Evolutionary conservation across 2,797 vertebrate genomes (phyloP), one percentile per base, ranked within the genome.

Genomic region (Gouania willdenowi): DNA sequence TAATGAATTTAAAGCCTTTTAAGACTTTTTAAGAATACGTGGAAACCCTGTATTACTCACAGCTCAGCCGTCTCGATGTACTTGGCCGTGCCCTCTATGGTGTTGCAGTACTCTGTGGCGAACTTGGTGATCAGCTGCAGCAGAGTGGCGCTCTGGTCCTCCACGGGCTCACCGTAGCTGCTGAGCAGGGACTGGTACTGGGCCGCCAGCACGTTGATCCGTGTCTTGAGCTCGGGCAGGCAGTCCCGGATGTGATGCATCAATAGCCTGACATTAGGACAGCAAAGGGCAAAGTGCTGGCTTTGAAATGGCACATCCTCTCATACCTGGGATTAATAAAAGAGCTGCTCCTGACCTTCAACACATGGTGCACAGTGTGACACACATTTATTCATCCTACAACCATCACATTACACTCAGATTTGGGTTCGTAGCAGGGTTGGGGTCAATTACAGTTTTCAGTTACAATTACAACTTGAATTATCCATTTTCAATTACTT

Each of bases 221-320:
- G 92, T 2, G 95, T 96, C 90, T 99, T 99, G 66, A 99, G 81
- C 79, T 98, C 95, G 1, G 97, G 97, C 41, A 99, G 90, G 62
- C 97, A 99, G 62, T 99, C 97, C 18, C 97, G 84, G 77, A 99
- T 98, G 83, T 99, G 97, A 84, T 99, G 96, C 96, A 99, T 98
- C 70, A 99, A 82, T 48, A 99, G 66, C 78, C 97, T 98, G 75
- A 24, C 50, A 68, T 61, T 26, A 51, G 21, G 44, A 57, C 6
- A 25, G 47, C n/a, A 56, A 55, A 66, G 50, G 46, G 32, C 56
- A 67, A n/a, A 60, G 8, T 11, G 16, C 53, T 14, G 1, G 22
- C 5, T 26, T 32, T 23, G 13, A 15, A 16, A 51, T 37, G 7
- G 47, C 27, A 10, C 13, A 24, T 14, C 21, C 33, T 8, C 22